Evolutionary conservation across 2,888 invertebrate species (phyloP).

Genomic region (Platycheirus rosarum): DNA sequence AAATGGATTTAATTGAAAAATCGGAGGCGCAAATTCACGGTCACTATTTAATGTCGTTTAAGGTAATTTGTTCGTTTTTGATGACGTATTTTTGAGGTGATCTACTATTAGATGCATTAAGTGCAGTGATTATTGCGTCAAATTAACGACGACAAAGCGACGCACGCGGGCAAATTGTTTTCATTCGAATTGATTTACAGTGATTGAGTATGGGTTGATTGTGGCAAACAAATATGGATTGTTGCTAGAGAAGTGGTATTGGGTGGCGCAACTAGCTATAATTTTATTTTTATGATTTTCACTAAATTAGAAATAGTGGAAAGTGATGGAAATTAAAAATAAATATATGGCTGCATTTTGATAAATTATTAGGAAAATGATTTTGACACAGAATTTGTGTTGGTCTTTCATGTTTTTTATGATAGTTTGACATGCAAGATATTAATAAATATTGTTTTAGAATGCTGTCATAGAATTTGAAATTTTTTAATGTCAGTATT

Average conservation of each 20-base stretch:
- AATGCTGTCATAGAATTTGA: no score
- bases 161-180: neutral
- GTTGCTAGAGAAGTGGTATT: neutral
- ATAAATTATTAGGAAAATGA: no score
- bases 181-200: neutral
- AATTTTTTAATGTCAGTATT: no score
- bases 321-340: no score
- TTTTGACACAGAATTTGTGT: no score
- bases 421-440: no score
- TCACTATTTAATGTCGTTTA: neutral
- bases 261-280: no score
- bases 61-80: neutral
- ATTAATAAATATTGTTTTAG: no score
- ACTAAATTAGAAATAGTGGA: no score
- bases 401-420: no score
- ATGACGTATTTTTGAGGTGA: neutral
- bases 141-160: neutral
- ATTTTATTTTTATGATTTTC: no score
- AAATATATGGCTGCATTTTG: no score
- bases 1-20: slow-evolving; percentile 33
- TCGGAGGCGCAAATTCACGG: neutral
- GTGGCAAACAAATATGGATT: neutral
- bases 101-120: neutral
- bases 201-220: neutral
- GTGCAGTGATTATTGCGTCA: neutral